Conservation (phyloP, 2,113 vertebrate species). For the Lophura nycthemera region DNA sequence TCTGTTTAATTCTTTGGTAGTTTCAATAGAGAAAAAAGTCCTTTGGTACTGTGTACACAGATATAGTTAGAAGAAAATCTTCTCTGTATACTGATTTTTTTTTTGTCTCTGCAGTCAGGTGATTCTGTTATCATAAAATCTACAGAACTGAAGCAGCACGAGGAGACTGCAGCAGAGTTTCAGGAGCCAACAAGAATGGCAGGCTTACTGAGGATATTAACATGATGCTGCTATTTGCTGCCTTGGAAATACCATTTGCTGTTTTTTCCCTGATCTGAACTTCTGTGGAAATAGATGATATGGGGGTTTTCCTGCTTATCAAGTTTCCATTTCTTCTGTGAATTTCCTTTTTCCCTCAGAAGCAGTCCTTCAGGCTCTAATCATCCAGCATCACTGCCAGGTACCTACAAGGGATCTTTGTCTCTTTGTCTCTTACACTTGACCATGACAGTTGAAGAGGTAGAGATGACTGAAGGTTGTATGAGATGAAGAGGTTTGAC, state of each 20-base stretch:
- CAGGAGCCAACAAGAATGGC: neutral
- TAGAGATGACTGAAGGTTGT: neutral
- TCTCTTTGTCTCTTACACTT: neutral
- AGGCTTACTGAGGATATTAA: neutral
- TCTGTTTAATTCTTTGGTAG: neutral
- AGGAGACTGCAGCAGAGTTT: neutral
- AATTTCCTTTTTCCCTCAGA: neutral
- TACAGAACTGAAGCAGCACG: neutral
- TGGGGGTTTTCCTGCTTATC: slow-evolving; percentile 21
- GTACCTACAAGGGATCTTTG: neutral
- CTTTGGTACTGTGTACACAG: neutral
- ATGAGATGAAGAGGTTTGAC: neutral
- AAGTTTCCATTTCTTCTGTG: slow-evolving; percentile 5
- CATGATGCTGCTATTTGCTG: neutral
- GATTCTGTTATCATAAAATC: neutral
- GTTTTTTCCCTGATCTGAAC: neutral
- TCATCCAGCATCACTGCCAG: neutral
- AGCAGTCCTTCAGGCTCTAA: neutral
- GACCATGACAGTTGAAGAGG: neutral
- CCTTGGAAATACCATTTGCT: slow-evolving; percentile 18
- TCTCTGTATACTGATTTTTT: neutral
- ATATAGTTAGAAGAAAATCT: neutral
- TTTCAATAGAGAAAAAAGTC: neutral
- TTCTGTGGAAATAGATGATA: neutral
- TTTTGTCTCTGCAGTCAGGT: neutral